A percentile compares a stretch with the other conserved stretches of the same genome.
Evolutionary conservation across 2,797 vertebrate genomes (phyloP).

Genomic region (Onychomys leucogaster): DNA sequence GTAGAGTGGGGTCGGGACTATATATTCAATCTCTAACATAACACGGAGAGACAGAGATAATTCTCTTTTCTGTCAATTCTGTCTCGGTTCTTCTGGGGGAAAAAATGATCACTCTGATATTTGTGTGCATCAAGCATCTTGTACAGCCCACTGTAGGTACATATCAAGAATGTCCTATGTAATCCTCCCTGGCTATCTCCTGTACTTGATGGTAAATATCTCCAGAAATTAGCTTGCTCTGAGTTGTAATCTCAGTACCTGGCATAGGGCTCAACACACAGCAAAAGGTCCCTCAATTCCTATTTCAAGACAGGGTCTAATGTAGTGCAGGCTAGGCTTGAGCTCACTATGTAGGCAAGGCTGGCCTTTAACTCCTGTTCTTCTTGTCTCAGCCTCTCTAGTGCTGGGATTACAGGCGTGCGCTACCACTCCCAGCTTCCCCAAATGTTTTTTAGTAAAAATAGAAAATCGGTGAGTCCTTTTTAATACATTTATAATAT

Average conservation of each 20-base stretch:
- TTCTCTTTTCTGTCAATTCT: slow-evolving; percentile 53
- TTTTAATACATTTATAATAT: not conserved
- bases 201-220: not conserved
- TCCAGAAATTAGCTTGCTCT: slow-evolving; percentile 14
- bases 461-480: not conserved
- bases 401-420: not conserved
- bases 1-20: too few relatives aligned
- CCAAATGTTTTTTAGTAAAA: slow-evolving; percentile 49
- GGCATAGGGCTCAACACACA: not conserved
- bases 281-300: not conserved
- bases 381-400: not conserved
- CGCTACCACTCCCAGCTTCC: not conserved
- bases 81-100: slow-evolving; percentile 29
- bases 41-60: not conserved
- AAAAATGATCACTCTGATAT: slow-evolving; percentile 27
- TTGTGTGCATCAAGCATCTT: not conserved
- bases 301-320: not conserved
- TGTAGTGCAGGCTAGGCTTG: not conserved
- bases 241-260: slow-evolving; percentile 31
- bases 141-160: not conserved
- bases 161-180: not conserved
- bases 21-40: not conserved
- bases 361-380: not conserved
- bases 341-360: not conserved
- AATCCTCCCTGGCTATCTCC: not conserved